Evolutionary conservation across 2,797 vertebrate genomes (phyloP).

Genomic region (Smutsia temminckii): DNA sequence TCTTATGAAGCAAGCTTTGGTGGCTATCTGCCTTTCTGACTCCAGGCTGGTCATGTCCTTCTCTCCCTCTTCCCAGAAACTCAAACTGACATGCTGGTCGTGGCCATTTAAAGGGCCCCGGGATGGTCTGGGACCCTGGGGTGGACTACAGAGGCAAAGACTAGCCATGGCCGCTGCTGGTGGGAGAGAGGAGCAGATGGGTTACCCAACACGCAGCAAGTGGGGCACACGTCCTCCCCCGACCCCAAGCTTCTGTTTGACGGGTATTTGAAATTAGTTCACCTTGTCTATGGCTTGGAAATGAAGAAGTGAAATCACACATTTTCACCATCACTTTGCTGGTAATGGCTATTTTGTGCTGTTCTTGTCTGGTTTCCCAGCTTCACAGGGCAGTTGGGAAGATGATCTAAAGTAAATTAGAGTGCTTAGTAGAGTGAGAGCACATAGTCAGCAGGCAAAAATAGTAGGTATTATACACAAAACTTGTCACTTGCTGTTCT

Average conservation of each 20-base stretch:
- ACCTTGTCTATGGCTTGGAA: not conserved
- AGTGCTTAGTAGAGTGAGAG: not conserved
- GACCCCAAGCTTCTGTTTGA: not conserved
- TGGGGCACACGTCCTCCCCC: not conserved
- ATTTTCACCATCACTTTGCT: not conserved
- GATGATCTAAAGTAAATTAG: not conserved
- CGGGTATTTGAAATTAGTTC: not conserved
- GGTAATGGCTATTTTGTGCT: not conserved
- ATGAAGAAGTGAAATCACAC: not conserved
- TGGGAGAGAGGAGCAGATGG: not conserved
- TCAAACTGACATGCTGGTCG: not conserved
- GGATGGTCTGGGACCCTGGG: not conserved
- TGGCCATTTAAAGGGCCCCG: not conserved
- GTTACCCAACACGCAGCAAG: not conserved
- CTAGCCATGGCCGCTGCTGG: not conserved
- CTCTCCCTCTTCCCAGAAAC: not conserved
- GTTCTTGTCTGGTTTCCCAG: slow-evolving; percentile 18
- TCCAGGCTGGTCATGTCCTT: not conserved
- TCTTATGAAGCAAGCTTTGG: not conserved
- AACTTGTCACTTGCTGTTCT: not conserved
- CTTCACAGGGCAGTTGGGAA: not conserved
- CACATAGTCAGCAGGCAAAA: not conserved
- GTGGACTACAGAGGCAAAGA: not conserved
- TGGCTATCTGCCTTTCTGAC: not conserved
- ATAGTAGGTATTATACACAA: not conserved